A percentile compares a stretch with the other conserved stretches of the same genome.
Conservation (phyloP, 1,140 invertebrate genomes). For the Nebria ingens region DNA sequence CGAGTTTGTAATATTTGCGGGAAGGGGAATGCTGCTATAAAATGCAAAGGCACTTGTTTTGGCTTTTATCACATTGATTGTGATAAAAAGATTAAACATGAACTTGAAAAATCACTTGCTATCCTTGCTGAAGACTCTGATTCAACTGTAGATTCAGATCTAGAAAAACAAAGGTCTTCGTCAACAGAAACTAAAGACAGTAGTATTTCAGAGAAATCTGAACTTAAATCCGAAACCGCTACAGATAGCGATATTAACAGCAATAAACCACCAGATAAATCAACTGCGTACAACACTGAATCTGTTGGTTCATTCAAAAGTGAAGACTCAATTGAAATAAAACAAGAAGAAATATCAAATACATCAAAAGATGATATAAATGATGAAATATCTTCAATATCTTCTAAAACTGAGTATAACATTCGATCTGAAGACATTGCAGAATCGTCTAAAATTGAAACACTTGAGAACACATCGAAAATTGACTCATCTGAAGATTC, state of each 20-base stretch:
- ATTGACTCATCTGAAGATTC: background rate
- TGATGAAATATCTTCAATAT: no score
- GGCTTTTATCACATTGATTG: conserved; percentile 43
- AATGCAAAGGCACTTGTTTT: conserved; percentile 49
- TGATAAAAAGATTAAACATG: conserved; percentile 8
- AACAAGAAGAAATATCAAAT: background rate
- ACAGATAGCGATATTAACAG: background rate
- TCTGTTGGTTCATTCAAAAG: background rate
- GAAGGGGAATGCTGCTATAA: conserved; percentile 44
- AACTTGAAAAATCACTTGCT: background rate
- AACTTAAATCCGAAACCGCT: conserved; percentile 7
- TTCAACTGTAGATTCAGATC: background rate
- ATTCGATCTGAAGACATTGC: background rate
- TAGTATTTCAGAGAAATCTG: no score
- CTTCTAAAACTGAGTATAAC: no score
- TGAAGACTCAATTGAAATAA: background rate
- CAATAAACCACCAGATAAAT: background rate
- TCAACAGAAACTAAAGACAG: background rate
- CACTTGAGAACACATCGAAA: background rate
- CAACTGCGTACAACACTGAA: background rate
- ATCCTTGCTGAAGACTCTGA: background rate
- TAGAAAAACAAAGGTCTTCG: background rate
- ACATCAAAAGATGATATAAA: background rate
- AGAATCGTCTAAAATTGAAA: background rate
- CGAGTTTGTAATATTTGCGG: conserved; percentile 59